Conservation (phyloP, 37 sponge, comb jelly and placozoan genomes). For the Halisarca cf. caerulea region DNA sequence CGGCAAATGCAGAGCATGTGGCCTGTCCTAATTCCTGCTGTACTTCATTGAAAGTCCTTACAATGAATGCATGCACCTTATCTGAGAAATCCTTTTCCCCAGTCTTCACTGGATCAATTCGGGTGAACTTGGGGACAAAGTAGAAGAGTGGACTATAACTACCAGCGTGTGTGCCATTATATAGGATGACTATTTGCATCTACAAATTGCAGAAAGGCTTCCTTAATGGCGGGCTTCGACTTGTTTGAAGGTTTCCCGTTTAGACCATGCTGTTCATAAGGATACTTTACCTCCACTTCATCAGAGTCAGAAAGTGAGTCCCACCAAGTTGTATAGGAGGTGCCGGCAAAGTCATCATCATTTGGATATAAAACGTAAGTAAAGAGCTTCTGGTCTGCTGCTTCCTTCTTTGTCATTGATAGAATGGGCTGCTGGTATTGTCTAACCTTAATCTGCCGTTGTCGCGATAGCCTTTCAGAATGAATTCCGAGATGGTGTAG, state of each 20-base stretch:
- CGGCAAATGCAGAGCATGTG: slow-evolving; percentile 13
- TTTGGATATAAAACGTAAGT: too few species aligned
- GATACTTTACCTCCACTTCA: too few species aligned
- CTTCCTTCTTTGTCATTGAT: too few species aligned
- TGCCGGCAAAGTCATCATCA: too few species aligned
- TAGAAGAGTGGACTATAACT: slow-evolving; percentile 31
- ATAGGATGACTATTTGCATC: slow-evolving; percentile 37
- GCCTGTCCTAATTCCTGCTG: slow-evolving; percentile 5
- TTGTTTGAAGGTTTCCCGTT: slow-evolving; percentile 1
- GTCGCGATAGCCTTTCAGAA: too few species aligned
- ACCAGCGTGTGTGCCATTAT: slow-evolving; percentile 42
- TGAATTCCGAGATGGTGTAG: too few species aligned
- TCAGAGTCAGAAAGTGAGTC: too few species aligned
- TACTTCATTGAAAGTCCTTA: slow-evolving; percentile 35
- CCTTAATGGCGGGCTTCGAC: slow-evolving; percentile 9
- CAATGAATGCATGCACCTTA: slow-evolving; percentile 20
- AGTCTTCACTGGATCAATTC: neutral
- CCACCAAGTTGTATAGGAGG: too few species aligned
- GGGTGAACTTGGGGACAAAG: slow-evolving; percentile 17
- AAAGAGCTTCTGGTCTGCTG: too few species aligned
- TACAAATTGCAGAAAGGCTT: slow-evolving; percentile 47
- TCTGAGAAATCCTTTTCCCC: slow-evolving; percentile 5
- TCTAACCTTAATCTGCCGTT: too few species aligned
- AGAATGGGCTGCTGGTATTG: too few species aligned
- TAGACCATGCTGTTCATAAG: too few species aligned